Evolutionary conservation across 35 echinoderm and acorn worm species (phyloP).

Genomic region (Diadema setosum): DNA sequence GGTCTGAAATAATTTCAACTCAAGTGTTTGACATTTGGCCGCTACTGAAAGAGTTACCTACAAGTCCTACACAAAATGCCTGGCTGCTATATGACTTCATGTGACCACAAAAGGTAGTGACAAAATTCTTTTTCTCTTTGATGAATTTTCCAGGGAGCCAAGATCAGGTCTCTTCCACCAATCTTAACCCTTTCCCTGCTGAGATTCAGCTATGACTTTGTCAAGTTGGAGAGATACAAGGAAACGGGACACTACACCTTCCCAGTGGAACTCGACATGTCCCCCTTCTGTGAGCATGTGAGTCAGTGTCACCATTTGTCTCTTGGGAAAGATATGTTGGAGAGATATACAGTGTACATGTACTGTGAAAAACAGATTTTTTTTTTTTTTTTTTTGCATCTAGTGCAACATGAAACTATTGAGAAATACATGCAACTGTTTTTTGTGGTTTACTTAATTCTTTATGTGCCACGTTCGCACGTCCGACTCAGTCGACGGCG

Average conservation of each 20-base stretch:
- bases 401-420: too few species aligned
- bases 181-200: constrained; percentile 87
- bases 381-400: too few species aligned
- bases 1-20: too few species aligned
- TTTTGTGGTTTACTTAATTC: too few species aligned
- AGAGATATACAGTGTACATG: too few species aligned
- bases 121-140: not conserved
- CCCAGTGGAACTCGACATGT: constrained; percentile 83
- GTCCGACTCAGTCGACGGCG: too few species aligned
- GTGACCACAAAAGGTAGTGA: constrained; percentile 84
- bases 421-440: too few species aligned
- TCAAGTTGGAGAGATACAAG: constrained; percentile 80
- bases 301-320: too few species aligned
- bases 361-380: too few species aligned
- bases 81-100: constrained; percentile 60
- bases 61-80: not conserved
- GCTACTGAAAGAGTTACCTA: not conserved
- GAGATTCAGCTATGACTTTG: constrained; percentile 93
- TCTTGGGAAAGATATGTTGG: too few species aligned
- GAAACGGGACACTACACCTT: constrained; percentile 90
- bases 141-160: constrained; percentile 64
- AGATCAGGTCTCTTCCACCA: constrained; percentile 74
- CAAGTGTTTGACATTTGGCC: too few species aligned
- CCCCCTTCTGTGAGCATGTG: constrained; percentile 82
- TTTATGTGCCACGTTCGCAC: too few species aligned